Percentiles rank a stretch among this genome's conserved stretches.
These are phyloP conservation scores for Psix sp. DNA, from an alignment of 1,140 invertebrate genomes.

Conservation along the genomic window DNA sequence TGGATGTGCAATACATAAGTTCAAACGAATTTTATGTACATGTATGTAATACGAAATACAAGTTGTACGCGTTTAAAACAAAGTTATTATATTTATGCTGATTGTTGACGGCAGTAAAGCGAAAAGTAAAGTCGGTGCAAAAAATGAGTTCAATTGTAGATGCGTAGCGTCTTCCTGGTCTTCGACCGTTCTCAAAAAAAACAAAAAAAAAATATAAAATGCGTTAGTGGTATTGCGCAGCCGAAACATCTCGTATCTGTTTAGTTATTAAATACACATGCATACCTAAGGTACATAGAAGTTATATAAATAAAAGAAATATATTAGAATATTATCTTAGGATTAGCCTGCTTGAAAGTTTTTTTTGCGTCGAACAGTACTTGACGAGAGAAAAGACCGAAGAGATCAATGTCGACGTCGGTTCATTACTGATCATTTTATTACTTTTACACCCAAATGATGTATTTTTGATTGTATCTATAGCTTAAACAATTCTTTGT, in stretches of 20 bases:
- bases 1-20: constrained; percentile 50
- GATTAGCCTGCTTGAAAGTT: constrained; percentile 76
- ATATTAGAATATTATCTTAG: constrained; percentile 74
- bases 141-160: constrained; percentile 7
- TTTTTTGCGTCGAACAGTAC: constrained; percentile 65
- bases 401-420: constrained; percentile 55
- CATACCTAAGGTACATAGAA: constrained; percentile 76
- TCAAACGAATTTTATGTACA: constrained; percentile 19
- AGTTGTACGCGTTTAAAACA: too few species aligned
- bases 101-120: constrained; percentile 18
- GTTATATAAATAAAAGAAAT: constrained; percentile 69
- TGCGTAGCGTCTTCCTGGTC: constrained; percentile 71
- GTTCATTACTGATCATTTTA: constrained; percentile 72
- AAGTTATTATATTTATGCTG: constrained; percentile 27
- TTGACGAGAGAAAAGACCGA: constrained; percentile 11
- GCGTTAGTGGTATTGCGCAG: constrained; percentile 59
- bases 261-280: constrained; percentile 75
- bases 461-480: constrained; percentile 67
- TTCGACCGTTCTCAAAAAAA: constrained; percentile 66
- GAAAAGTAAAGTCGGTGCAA: constrained; percentile 31
- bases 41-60: too few species aligned
- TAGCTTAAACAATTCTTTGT: constrained; percentile 68
- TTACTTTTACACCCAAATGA: constrained; percentile 73
- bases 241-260: constrained; percentile 72
- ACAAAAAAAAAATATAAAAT: constrained; percentile 10